A percentile compares a stretch with the other conserved stretches of the same genome.
Conservation (phyloP, 2,113 vertebrate genomes). For the Mormoops blainvillei region DNA sequence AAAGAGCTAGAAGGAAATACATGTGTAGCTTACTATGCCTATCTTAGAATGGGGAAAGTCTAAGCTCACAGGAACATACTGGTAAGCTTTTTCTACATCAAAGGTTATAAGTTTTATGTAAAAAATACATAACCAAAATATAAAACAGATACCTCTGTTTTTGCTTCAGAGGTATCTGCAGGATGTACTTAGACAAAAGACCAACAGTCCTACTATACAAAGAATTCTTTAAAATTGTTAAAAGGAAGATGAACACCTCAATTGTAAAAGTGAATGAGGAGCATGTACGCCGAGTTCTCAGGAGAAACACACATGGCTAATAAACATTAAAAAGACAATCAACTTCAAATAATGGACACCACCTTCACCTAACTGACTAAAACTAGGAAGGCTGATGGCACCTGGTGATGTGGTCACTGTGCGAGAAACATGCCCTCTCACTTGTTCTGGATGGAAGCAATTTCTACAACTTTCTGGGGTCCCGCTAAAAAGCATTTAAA, state of each 20-base stretch:
- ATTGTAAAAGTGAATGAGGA: not conserved
- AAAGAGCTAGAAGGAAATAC: not conserved
- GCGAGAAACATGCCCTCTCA: accelerated
- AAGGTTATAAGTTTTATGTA: not conserved
- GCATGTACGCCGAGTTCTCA: not conserved
- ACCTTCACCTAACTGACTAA: no score
- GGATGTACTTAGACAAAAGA: not conserved
- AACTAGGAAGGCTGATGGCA: not conserved
- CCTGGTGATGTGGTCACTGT: not conserved
- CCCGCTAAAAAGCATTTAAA: not conserved
- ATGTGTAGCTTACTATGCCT: not conserved
- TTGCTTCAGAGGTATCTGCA: not conserved
- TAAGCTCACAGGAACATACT: not conserved
- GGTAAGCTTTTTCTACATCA: not conserved
- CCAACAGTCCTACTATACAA: not conserved
- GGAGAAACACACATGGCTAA: not conserved
- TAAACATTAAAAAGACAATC: not conserved
- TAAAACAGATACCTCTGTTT: no score
- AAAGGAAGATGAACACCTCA: not conserved
- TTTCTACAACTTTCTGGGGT: not conserved
- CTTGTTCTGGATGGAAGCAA: not conserved
- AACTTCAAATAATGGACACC: not conserved
- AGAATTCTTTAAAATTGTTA: not conserved
- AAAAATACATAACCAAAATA: not conserved
- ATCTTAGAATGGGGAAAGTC: not conserved